Percentiles rank a stretch among this genome's conserved stretches.
These are phyloP conservation scores for Drosophila demipolita DNA, from an alignment of 2,888 invertebrate genomes.

Conservation along the genomic window DNA sequence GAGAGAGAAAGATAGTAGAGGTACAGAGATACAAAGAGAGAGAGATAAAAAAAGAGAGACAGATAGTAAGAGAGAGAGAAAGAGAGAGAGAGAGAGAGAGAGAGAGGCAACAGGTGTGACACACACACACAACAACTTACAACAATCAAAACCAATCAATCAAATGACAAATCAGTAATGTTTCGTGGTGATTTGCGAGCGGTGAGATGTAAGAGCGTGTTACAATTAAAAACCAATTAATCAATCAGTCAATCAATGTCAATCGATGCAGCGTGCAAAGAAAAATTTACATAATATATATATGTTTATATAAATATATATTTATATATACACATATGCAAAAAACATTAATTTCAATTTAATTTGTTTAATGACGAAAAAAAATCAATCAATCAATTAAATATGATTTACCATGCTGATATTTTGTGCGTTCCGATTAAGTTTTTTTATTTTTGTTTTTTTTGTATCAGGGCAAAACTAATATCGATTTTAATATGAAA, in stretches of 20 bases:
- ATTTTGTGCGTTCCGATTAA: conserved; percentile 56
- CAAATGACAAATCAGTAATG: conserved; percentile 53
- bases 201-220: conserved; percentile 48
- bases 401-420: conserved; percentile 76
- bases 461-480: conserved; percentile 33
- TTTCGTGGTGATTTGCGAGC: conserved; percentile 36
- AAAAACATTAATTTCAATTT: conserved; percentile 23
- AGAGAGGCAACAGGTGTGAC: conserved; percentile 23
- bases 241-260: conserved; percentile 47
- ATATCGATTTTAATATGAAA: conserved; percentile 21
- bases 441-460: background rate
- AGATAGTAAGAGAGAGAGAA: conserved; percentile 3
- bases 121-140: conserved; percentile 44
- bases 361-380: conserved; percentile 30
- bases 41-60: conserved; percentile 24
- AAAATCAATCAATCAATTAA: conserved; percentile 59
- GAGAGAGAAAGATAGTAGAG: conserved; percentile 9
- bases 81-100: conserved; percentile 28
- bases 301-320: conserved; percentile 12
- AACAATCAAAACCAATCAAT: conserved; percentile 61
- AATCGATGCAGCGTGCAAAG: conserved; percentile 61
- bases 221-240: conserved; percentile 41
- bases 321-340: conserved; percentile 13
- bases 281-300: conserved; percentile 10
- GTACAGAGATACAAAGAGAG: conserved; percentile 25